Conservation (phyloP, 2,797 vertebrate species). For the Anniella stebbinsi region DNA sequence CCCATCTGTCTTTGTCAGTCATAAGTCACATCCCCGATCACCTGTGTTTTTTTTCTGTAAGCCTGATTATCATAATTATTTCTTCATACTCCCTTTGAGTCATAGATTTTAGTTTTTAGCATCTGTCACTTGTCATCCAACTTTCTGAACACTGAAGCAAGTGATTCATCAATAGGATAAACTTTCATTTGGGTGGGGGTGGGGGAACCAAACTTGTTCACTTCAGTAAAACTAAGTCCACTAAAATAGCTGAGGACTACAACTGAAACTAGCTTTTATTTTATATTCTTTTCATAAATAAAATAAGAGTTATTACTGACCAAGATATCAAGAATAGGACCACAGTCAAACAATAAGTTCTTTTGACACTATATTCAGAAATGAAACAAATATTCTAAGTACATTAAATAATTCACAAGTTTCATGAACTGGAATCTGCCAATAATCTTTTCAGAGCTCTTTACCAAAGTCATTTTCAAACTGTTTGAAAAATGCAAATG, state of each 20-base stretch:
- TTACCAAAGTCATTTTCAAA: neutral
- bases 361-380: neutral
- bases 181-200: neutral
- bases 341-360: neutral
- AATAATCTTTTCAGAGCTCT: neutral
- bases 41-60: constrained; percentile 40
- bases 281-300: neutral
- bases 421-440: neutral
- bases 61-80: constrained; percentile 57
- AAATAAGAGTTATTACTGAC: neutral
- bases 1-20: constrained; percentile 52
- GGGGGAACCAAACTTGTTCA: neutral
- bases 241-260: too few relatives aligned
- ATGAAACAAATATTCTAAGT: neutral
- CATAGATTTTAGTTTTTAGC: constrained; percentile 50
- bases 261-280: neutral
- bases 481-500: neutral
- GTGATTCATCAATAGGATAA: constrained; percentile 47
- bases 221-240: neutral
- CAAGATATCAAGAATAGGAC: neutral
- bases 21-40: constrained; percentile 47
- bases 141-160: constrained; percentile 55
- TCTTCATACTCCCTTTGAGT: constrained; percentile 42
- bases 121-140: constrained; percentile 46
- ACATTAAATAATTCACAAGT: neutral